phyloP scores from a whole-genome alignment of 2,888 invertebrate genomes.

The Aleiodes alternator region DNA sequence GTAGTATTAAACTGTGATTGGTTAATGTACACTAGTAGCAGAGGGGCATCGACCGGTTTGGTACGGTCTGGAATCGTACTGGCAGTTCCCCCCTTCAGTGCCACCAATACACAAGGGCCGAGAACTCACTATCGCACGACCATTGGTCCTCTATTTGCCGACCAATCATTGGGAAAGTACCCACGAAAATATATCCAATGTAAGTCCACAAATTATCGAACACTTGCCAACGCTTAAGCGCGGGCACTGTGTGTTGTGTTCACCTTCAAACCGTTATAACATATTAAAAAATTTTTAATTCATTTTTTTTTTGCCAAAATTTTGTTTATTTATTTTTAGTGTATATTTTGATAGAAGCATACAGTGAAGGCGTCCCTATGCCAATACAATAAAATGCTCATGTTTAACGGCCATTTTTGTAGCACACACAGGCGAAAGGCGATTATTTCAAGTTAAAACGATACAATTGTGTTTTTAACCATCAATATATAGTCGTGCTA shows the following conservation, averaged over 20 bases:
- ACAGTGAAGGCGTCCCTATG: conserved; percentile 8
- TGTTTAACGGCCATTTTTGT: conserved; percentile 56
- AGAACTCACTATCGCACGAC: conserved; percentile 82
- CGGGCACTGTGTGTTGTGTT: conserved; percentile 40
- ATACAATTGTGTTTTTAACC: neutral
- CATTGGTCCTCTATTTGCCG: conserved; percentile 90
- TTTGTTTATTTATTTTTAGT: neutral
- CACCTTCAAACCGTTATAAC: conserved; percentile 23
- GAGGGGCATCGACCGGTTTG: conserved; percentile 72
- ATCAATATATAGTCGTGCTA: neutral
- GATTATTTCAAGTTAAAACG: neutral
- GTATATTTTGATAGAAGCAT: neutral
- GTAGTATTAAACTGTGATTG: conserved; percentile 59
- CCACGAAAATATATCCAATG: conserved; percentile 83
- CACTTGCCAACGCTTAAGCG: conserved; percentile 58
- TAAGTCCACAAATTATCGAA: conserved; percentile 85
- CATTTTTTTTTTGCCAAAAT: neutral
- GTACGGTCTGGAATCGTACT: conserved; percentile 71
- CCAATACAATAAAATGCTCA: conserved; percentile 38
- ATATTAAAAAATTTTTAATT: conserved; percentile 14
- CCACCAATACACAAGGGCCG: conserved; percentile 85
- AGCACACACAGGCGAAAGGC: conserved; percentile 30
- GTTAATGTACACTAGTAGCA: conserved; percentile 57
- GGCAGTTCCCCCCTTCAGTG: conserved; percentile 77
- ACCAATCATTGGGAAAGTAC: conserved; percentile 93